Conservation (phyloP, 2,113 vertebrate species). For the Alethe castanea region DNA sequence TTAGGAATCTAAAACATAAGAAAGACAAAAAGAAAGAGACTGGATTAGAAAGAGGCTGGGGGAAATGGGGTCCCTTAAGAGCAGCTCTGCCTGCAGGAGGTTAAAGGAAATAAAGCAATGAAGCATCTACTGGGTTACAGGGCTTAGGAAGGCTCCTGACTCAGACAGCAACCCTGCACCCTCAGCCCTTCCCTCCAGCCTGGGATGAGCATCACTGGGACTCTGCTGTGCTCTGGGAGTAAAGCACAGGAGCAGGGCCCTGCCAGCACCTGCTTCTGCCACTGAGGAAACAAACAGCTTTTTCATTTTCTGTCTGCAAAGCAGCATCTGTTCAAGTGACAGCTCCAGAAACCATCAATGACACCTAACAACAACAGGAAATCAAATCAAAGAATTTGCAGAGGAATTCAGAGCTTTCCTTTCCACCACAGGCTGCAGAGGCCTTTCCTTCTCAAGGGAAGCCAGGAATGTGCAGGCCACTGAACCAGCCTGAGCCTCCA, state of each 20-base stretch:
- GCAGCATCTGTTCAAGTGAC: neutral
- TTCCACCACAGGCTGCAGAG: neutral
- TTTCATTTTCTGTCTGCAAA: neutral
- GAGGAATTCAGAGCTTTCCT: neutral
- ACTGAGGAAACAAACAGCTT: neutral
- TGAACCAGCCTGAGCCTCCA: neutral
- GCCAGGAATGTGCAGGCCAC: neutral
- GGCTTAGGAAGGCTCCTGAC: neutral
- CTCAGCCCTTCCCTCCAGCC: neutral
- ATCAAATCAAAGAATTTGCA: neutral
- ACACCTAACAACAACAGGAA: neutral
- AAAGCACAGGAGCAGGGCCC: neutral
- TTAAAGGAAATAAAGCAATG: neutral
- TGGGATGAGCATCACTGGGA: neutral
- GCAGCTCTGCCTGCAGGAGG: neutral
- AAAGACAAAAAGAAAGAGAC: slow-evolving; percentile 60
- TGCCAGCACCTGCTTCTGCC: neutral
- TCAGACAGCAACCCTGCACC: neutral
- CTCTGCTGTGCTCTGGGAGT: neutral
- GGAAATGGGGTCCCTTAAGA: neutral
- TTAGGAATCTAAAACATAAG: slow-evolving; percentile 94
- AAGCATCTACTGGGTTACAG: neutral
- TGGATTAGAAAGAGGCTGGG: slow-evolving; percentile 17
- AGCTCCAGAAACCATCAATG: neutral
- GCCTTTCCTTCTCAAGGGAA: neutral